Conservation (phyloP, 2,888 invertebrate genomes). For the Eupithecia tripunctaria region DNA sequence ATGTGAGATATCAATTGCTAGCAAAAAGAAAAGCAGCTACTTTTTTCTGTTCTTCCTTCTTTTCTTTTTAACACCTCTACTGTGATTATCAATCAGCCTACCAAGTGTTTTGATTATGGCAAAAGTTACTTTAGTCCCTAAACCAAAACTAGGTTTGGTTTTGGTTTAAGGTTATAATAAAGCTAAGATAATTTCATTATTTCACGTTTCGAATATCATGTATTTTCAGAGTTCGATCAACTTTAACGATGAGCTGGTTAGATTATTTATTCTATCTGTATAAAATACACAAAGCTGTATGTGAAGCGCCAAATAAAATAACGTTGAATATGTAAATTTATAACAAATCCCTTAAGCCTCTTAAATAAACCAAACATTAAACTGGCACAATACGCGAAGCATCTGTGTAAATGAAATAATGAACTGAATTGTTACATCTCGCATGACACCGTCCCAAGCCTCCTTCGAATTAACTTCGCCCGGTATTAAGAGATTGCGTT, state of each 20-base stretch:
- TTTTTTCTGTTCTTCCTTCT: too few species aligned
- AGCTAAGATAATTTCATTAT: too few species aligned
- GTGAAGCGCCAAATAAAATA: neutral
- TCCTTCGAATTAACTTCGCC: conserved; percentile 40
- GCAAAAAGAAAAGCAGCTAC: too few species aligned
- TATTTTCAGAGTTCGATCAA: neutral
- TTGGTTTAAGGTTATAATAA: too few species aligned
- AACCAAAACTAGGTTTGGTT: too few species aligned
- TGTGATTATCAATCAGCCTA: too few species aligned
- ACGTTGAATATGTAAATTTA: neutral
- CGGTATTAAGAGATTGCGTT: conserved; percentile 38
- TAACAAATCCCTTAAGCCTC: neutral
- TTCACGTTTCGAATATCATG: too few species aligned
- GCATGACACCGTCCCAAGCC: conserved; percentile 32
- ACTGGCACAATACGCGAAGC: neutral
- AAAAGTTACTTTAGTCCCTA: too few species aligned
- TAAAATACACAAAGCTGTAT: neutral
- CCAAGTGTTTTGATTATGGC: too few species aligned
- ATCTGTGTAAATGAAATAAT: conserved; percentile 13
- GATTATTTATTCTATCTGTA: neutral
- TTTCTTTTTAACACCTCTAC: too few species aligned
- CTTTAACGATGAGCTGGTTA: too few species aligned
- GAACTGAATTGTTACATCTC: conserved; percentile 16
- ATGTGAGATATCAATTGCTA: too few species aligned
- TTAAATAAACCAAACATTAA: neutral